Conservation (phyloP, 2,888 invertebrate species). For the Diarsia mendica region DNA sequence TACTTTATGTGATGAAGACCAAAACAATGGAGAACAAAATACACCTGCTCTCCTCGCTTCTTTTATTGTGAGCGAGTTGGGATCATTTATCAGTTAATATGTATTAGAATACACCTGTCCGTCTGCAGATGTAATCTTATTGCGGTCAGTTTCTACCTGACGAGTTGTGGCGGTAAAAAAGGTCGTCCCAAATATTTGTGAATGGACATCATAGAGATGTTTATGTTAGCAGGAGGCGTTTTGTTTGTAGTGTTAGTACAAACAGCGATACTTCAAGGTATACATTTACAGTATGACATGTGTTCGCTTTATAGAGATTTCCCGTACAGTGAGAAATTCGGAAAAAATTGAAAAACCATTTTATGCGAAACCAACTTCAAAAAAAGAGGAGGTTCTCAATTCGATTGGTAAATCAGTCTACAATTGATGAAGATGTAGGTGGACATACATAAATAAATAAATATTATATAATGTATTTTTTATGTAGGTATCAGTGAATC, state of each 20-base stretch:
- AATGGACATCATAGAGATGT: constrained; percentile 20
- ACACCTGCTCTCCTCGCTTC: constrained; percentile 20
- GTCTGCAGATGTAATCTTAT: constrained; percentile 44
- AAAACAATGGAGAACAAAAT: constrained; percentile 24
- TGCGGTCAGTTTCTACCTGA: constrained; percentile 50
- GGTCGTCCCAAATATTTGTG: constrained; percentile 15
- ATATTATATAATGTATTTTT: too few relatives aligned
- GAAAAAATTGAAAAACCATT: too few relatives aligned
- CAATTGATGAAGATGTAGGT: too few relatives aligned
- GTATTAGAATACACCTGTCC: constrained; percentile 43
- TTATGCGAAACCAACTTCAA: too few relatives aligned
- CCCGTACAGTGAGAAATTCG: too few relatives aligned
- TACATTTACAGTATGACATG: too few relatives aligned
- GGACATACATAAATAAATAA: too few relatives aligned
- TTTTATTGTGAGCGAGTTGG: constrained; percentile 10
- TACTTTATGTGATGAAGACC: background rate
- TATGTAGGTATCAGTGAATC: too few relatives aligned
- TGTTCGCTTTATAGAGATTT: too few relatives aligned
- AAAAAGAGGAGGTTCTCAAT: too few relatives aligned
- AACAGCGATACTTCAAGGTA: too few relatives aligned
- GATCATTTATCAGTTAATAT: constrained; percentile 26
- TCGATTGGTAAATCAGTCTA: too few relatives aligned
- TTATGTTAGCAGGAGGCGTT: constrained; percentile 5
- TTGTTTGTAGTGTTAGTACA: background rate
- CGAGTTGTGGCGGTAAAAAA: constrained; percentile 17